phyloP scores from a whole-genome alignment of 2,797 vertebrate genomes.

The Streptopelia turtur region DNA sequence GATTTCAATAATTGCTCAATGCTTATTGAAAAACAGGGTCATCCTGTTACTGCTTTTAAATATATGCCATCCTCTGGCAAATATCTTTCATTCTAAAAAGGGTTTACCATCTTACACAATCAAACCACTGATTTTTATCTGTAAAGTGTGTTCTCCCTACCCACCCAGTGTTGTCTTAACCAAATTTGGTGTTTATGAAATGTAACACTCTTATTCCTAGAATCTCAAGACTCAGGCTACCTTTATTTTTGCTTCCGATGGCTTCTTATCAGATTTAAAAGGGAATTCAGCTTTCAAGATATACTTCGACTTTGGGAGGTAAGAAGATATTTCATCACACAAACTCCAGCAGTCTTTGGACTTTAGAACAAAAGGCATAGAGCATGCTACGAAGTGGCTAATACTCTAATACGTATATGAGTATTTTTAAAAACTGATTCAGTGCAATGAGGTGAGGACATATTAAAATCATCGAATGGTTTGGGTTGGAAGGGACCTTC shows the following conservation, averaged over 20 bases:
- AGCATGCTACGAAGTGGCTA: background rate
- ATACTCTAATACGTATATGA: background rate
- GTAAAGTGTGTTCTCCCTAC: background rate
- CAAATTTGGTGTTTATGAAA: background rate
- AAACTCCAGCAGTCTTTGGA: background rate
- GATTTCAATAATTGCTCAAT: background rate
- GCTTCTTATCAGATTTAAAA: conserved; percentile 96
- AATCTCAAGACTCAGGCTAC: conserved; percentile 96
- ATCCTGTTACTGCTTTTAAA: background rate
- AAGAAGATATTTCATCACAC: conserved; percentile 40
- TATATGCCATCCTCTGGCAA: background rate
- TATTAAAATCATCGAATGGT: background rate
- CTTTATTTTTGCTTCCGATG: conserved; percentile 98
- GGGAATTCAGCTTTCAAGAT: conserved; percentile 94
- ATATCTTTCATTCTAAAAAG: background rate
- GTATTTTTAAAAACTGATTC: background rate
- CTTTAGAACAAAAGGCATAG: background rate
- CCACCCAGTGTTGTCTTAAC: background rate
- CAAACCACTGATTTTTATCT: no score
- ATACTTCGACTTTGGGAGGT: conserved; percentile 97
- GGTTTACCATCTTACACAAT: no score
- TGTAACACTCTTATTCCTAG: conserved; percentile 74
- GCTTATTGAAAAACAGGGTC: background rate
- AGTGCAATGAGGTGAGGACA: background rate
- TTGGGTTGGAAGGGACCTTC: no score